A percentile compares a stretch with the other conserved stretches of the same genome.
These are phyloP conservation scores for Leptonema lineaticorne DNA, from an alignment of 1,140 invertebrate genomes.

Conservation along the genomic window DNA sequence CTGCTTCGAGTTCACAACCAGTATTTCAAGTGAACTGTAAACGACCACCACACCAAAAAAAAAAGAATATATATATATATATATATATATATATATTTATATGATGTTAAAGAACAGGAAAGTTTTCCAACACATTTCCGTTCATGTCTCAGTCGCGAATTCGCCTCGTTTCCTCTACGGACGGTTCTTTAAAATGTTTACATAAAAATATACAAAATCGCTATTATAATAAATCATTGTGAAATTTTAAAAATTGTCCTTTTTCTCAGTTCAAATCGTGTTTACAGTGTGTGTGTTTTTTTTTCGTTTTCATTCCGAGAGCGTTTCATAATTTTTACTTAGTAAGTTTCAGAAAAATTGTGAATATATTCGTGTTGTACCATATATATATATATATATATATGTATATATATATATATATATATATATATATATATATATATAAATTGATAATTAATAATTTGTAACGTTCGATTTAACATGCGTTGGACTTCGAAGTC, in stretches of 20 bases:
- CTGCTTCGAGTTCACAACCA: background rate
- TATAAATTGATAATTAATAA: no score
- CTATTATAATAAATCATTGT: background rate
- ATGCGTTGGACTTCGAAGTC: no score
- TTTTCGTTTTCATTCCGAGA: background rate
- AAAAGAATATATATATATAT: no score
- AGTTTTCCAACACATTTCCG: constrained; percentile 10
- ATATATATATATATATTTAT: no score
- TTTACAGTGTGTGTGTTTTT: background rate
- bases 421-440: background rate
- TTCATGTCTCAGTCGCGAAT: background rate
- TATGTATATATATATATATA: background rate
- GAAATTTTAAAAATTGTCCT: background rate
- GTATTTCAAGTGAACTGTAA: constrained; percentile 31
- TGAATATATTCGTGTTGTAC: background rate
- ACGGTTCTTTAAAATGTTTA: background rate
- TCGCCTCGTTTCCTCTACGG: background rate
- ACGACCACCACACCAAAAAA: constrained; percentile 8
- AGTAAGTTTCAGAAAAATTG: no score
- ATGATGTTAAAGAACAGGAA: no score
- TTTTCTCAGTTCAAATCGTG: background rate
- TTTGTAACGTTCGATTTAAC: no score
- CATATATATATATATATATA: background rate
- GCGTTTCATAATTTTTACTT: no score
- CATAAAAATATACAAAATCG: no score